Percentiles rank a stretch among this genome's conserved stretches.
These are phyloP conservation scores for Euschistus heros DNA, from an alignment of 1,140 invertebrate genomes.

Conservation along the genomic window DNA sequence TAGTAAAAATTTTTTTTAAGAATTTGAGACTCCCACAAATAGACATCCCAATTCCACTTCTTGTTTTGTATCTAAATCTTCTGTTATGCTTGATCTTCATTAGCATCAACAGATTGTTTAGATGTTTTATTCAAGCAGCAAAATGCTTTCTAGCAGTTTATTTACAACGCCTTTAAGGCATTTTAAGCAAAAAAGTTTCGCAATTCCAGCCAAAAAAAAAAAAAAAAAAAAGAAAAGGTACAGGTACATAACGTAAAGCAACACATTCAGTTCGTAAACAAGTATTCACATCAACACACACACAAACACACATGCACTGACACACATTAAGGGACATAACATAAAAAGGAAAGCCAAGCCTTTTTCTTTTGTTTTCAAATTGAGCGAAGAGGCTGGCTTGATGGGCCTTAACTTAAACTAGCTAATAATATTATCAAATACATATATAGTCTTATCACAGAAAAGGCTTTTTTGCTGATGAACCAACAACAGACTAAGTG, in stretches of 20 bases:
- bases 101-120: no score
- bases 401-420: constrained; percentile 3
- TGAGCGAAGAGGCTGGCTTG: constrained; percentile 11
- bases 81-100: no score
- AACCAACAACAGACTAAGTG: constrained; percentile 44
- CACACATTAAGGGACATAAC: not conserved
- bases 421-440: not conserved
- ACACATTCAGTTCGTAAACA: not conserved
- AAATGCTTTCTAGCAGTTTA: constrained; percentile 2
- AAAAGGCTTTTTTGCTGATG: constrained; percentile 9
- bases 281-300: not conserved
- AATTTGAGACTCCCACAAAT: no score
- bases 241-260: constrained; percentile 15
- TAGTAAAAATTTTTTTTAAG: no score
- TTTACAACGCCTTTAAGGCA: constrained; percentile 4
- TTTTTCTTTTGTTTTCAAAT: constrained; percentile 10
- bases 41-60: no score
- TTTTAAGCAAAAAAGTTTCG: constrained; percentile 6
- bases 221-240: constrained; percentile 1
- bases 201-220: constrained; percentile 6
- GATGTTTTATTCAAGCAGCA: no score
- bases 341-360: constrained; percentile 8
- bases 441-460: constrained; percentile 21
- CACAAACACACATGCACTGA: not conserved
- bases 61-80: no score